phyloP scores from a whole-genome alignment of 2,797 vertebrate genomes.

The Sebastes kiyomatsui region DNA sequence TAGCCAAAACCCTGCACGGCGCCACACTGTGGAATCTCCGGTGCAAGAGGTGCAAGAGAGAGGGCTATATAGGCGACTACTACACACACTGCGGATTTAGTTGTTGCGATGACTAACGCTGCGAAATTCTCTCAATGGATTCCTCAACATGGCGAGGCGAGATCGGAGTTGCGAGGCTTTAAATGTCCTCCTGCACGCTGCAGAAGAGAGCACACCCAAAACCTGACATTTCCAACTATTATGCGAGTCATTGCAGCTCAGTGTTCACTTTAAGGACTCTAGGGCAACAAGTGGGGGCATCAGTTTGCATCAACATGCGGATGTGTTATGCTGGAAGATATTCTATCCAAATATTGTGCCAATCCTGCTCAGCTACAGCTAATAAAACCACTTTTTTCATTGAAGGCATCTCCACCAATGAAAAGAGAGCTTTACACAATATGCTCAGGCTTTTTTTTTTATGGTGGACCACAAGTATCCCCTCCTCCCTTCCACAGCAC shows the following conservation, averaged over 20 bases:
- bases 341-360: background rate
- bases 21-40: conserved; percentile 55
- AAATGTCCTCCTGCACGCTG: conserved; percentile 21
- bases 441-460: conserved; percentile 17
- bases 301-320: conserved; percentile 21
- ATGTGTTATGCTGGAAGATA: background rate
- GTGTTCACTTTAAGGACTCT: conserved; percentile 16
- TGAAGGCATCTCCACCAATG: conserved; percentile 48
- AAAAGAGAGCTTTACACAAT: conserved; percentile 34
- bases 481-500: conserved; percentile 23
- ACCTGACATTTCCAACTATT: conserved; percentile 3
- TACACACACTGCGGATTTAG: conserved; percentile 75
- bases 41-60: conserved; percentile 57
- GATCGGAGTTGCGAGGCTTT: conserved; percentile 25
- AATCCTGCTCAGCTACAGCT: conserved; percentile 40
- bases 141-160: conserved; percentile 45
- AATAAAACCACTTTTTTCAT: conserved; percentile 31
- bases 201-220: conserved; percentile 23
- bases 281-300: conserved; percentile 60
- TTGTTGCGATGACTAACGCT: conserved; percentile 84
- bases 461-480: conserved; percentile 43
- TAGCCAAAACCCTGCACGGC: conserved; percentile 50
- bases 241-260: conserved; percentile 47
- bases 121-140: conserved; percentile 79
- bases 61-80: conserved; percentile 55